phyloP scores from a whole-genome alignment of 2,797 vertebrate species.

The Periparus ater region DNA sequence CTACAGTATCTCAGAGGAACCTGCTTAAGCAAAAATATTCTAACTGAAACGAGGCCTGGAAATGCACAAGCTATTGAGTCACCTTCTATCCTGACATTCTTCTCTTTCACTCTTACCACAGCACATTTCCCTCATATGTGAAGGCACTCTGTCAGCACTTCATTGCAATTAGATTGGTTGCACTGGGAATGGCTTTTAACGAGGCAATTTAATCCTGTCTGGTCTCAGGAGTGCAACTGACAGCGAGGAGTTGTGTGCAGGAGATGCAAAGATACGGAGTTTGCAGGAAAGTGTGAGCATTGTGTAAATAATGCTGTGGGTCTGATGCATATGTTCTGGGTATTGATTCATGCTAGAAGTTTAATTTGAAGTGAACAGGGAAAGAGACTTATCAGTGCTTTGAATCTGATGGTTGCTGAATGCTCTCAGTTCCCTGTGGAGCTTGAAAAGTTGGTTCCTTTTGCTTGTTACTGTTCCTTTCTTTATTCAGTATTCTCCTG shows the following conservation, averaged over 20 bases:
- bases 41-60: not conserved
- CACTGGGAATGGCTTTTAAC: not conserved
- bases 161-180: not conserved
- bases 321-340: not conserved
- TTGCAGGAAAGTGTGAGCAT: not conserved
- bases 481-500: not conserved
- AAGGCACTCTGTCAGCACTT: constrained; percentile 33
- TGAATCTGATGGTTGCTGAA: not conserved
- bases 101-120: constrained; percentile 1
- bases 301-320: not conserved
- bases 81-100: not conserved
- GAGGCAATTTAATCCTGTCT: not conserved
- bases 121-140: not conserved
- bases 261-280: not conserved
- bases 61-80: not conserved
- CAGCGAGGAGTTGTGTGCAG: not conserved
- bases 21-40: not conserved
- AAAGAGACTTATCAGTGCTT: not conserved
- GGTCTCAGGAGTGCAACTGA: not conserved
- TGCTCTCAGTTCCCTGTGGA: not conserved
- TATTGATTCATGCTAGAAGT: not conserved
- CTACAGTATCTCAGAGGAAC: not conserved
- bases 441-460: not conserved
- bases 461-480: not conserved
- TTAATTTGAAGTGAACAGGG: not conserved